Conservation (phyloP, 1,140 invertebrate species). For the Drosophila nigrodunni region DNA sequence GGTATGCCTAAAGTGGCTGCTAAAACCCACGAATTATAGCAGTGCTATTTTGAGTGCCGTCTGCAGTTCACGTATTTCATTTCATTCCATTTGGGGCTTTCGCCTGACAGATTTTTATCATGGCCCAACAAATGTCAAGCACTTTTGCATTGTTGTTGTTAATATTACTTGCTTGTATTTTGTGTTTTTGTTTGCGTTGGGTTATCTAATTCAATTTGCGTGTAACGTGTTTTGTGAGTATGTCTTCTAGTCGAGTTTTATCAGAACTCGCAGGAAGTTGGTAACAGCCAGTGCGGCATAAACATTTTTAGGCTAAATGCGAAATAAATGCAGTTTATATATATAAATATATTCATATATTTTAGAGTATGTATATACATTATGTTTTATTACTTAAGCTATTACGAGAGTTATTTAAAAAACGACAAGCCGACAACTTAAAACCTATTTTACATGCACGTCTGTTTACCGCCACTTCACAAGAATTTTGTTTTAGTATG, state of each 20-base stretch:
- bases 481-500: conserved; percentile 38
- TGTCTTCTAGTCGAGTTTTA: conserved; percentile 19
- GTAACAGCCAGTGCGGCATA: conserved; percentile 9
- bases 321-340: conserved; percentile 29
- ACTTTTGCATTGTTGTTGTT: conserved; percentile 19
- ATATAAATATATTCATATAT: conserved; percentile 19
- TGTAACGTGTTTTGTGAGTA: conserved; percentile 33
- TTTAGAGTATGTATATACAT: conserved; percentile 50
- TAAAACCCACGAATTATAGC: conserved; percentile 25
- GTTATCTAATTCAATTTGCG: conserved; percentile 78
- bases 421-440: conserved; percentile 70
- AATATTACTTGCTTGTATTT: conserved; percentile 4
- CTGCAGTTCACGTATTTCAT: conserved; percentile 70
- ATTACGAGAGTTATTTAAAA: conserved; percentile 66
- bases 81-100: conserved; percentile 14
- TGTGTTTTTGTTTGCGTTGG: conserved; percentile 12
- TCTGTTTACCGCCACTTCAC: conserved; percentile 65
- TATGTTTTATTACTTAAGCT: conserved; percentile 73
- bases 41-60: conserved; percentile 54
- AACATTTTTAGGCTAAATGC: background rate
- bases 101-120: conserved; percentile 67
- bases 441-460: conserved; percentile 76
- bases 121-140: conserved; percentile 60
- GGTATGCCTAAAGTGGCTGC: conserved; percentile 20
- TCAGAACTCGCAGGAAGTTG: conserved; percentile 25